Evolutionary conservation across 2,113 vertebrate genomes (phyloP).

Genomic region (Engystomops pustulosus): DNA sequence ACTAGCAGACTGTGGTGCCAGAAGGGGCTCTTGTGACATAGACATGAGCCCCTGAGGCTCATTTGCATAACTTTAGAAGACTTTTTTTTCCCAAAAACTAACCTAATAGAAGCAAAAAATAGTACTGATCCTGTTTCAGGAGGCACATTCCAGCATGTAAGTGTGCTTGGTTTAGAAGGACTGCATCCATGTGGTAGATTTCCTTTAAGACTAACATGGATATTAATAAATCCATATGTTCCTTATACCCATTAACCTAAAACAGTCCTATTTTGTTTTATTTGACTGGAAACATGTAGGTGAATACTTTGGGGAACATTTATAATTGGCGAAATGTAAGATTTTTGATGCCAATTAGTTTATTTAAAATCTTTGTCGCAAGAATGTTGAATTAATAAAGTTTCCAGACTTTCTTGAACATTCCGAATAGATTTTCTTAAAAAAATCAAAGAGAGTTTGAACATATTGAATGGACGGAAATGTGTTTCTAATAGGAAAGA

Average conservation of each 20-base stretch:
- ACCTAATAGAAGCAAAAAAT: no score
- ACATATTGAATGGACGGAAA: neutral
- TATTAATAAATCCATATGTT: neutral
- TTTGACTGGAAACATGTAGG: neutral
- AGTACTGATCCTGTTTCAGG: no score
- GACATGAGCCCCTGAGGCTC: no score
- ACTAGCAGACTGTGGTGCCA: no score
- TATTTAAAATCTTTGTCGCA: constrained; percentile 4
- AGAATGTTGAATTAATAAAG: neutral
- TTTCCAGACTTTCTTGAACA: neutral
- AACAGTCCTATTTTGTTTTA: neutral
- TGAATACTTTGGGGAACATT: constrained; percentile 4
- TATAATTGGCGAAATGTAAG: neutral
- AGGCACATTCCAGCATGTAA: no score
- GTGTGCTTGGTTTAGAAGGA: no score
- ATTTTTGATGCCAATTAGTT: constrained; percentile 1
- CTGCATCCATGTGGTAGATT: no score
- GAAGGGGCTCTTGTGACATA: no score
- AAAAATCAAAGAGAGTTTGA: constrained; percentile 24
- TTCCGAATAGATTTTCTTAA: constrained; percentile 10
- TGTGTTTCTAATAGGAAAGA: neutral
- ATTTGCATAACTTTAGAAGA: no score
- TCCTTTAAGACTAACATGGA: neutral
- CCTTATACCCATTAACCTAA: neutral
- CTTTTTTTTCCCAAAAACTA: no score